Base-by-base conservation (phyloP, 2,797 vertebrate species). In the Channa striata region DNA sequence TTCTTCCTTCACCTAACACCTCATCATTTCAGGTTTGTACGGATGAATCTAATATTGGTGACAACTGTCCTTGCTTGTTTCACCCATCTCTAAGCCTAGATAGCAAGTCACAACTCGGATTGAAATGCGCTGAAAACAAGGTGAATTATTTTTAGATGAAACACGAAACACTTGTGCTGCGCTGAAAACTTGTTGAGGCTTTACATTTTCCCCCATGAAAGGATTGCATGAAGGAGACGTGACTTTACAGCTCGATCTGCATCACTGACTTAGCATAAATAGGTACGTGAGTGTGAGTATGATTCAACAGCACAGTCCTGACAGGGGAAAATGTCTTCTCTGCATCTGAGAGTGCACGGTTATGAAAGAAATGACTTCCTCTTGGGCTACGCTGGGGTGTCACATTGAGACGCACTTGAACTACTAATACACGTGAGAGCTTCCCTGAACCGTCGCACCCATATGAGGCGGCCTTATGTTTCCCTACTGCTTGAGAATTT, bases 71-170 rank as follows among this genome's bases (percentile, higher is more conserved):
- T 58, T 44, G 23, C 17, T 62, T 63, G 16, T 78, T 56, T 59
- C 11, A 20, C 47, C 34, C 23, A 23, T 56, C 14, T 54, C 34
- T 74, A 23, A 36, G 52, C 47, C 39, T 63, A 40, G 19, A 77
- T 12, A 62, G 8, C 16, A 42, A 62, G 56, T 8, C 37, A 7
- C 44, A 62, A 17, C 43, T 59, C 33, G 57, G 37, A 58, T 59
- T 25, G 33, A 74, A 71, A 63, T 17, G 30, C 57, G 46, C 56
- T 17, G 51, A 59, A 86, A 87, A 86, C 66, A 67, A 66, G 47
- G 59, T 69, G 54, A 33, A 69, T 72, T 79, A 82, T 87, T 80
- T 85, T 86, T 61, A 73, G 78, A 81, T 75, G 11, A 86, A 84
- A 81, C 37, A 23, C 50, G n/a, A 63, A 42, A 57, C 1, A 17